Conservation (phyloP, 2,888 invertebrate genomes). For the Hololepta plana region DNA sequence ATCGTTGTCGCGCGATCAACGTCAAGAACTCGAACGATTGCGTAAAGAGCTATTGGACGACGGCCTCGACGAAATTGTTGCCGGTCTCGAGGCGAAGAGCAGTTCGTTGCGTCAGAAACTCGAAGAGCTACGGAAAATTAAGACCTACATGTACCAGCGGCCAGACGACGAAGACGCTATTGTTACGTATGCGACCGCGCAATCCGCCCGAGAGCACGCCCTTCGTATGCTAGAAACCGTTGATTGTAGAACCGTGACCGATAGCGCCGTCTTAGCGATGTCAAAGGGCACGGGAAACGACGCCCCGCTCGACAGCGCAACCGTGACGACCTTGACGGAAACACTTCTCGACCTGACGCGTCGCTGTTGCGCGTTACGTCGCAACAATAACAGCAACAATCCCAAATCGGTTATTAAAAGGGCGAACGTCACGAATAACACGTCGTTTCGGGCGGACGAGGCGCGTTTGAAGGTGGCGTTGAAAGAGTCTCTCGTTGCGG, state of each 20-base stretch:
- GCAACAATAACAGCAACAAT: no score
- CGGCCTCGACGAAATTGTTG: constrained; percentile 24
- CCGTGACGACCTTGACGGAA: no score
- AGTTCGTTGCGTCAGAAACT: constrained; percentile 20
- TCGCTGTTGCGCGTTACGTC: constrained; percentile 22
- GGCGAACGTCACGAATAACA: constrained; percentile 14
- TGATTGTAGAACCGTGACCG: no score
- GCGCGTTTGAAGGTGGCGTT: constrained; percentile 20
- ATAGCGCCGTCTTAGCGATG: no score
- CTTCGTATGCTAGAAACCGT: no score
- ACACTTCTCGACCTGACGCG: constrained; percentile 23
- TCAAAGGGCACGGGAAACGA: no score
- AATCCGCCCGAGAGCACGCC: constrained; percentile 21
- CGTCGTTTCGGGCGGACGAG: constrained; percentile 14
- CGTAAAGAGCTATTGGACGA: constrained; percentile 19
- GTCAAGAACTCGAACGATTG: constrained; percentile 16
- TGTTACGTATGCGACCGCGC: constrained; percentile 21
- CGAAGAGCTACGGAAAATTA: constrained; percentile 22
- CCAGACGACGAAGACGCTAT: constrained; percentile 20
- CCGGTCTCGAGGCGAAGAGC: constrained; percentile 23
- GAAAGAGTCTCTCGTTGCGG: constrained; percentile 24
- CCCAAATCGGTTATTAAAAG: constrained; percentile 24
- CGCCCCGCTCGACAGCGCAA: no score
- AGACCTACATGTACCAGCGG: no score
- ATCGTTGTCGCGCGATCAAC: constrained; percentile 5